These are phyloP conservation scores for Rhabdophis nuchalis DNA, from an alignment of 2,797 vertebrate genomes.

Conservation along the genomic window DNA sequence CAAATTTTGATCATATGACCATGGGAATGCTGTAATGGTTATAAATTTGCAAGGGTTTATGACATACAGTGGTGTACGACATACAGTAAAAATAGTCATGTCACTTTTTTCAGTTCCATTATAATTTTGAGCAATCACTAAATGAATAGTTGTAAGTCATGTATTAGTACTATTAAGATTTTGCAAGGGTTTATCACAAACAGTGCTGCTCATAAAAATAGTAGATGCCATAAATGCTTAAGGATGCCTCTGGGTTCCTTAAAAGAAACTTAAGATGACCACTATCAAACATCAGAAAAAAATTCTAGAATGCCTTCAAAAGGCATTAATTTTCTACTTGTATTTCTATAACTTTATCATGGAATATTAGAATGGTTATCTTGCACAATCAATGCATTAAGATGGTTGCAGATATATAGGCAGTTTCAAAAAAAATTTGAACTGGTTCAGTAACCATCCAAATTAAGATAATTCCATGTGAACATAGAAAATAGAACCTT, in stretches of 20 bases:
- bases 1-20: neutral
- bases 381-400: conserved; percentile 16
- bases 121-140: neutral
- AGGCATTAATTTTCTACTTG: neutral
- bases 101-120: neutral
- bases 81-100: neutral
- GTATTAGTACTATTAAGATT: neutral
- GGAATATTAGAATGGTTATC: neutral
- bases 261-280: neutral
- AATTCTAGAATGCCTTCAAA: neutral
- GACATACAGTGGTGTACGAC: no score
- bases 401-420: neutral
- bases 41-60: neutral
- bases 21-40: neutral
- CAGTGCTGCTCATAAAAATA: neutral
- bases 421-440: conserved; percentile 5
- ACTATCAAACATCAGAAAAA: neutral
- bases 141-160: neutral
- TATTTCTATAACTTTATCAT: conserved; percentile 3
- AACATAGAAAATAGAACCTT: neutral
- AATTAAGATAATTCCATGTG: conserved; percentile 10
- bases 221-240: neutral
- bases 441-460: conserved; percentile 8
- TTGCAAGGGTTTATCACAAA: neutral
- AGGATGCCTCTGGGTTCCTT: neutral